phyloP scores from a whole-genome alignment of 2,888 invertebrate species.

The Schrankia costaestrigalis region DNA sequence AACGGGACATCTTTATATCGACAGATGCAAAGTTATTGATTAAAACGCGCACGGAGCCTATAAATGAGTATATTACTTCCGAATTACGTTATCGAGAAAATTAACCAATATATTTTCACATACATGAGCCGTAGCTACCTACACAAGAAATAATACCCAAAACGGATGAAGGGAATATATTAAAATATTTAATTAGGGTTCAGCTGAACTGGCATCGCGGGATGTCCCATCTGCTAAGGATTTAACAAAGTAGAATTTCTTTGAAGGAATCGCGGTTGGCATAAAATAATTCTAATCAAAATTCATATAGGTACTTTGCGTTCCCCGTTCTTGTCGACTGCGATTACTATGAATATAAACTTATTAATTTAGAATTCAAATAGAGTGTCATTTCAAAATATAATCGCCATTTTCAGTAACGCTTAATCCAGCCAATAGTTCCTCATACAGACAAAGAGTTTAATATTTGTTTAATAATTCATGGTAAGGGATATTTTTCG shows the following conservation, averaged over 20 bases:
- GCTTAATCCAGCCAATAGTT: conserved; percentile 22
- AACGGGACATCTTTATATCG: conserved; percentile 9
- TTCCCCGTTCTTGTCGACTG: conserved; percentile 42
- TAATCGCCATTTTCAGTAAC: conserved; percentile 36
- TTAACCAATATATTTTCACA: conserved; percentile 42
- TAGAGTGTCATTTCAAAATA: conserved; percentile 43
- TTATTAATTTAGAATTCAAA: conserved; percentile 46
- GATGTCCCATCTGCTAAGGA: conserved; percentile 51
- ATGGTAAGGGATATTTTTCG: conserved; percentile 55
- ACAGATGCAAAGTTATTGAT: conserved; percentile 12
- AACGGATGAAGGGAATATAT: conserved; percentile 63
- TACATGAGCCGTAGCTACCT: conserved; percentile 38
- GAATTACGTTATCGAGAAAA: conserved; percentile 35
- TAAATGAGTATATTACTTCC: conserved; percentile 23
- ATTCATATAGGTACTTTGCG: conserved; percentile 56
- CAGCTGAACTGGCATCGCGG: conserved; percentile 48
- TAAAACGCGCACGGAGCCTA: conserved; percentile 5
- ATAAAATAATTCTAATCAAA: conserved; percentile 63
- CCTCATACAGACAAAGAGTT: conserved; percentile 33
- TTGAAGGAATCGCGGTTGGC: conserved; percentile 49
- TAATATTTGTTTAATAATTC: conserved; percentile 52
- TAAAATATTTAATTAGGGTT: conserved; percentile 72
- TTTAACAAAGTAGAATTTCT: conserved; percentile 59
- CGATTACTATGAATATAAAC: conserved; percentile 37
- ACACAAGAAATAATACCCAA: conserved; percentile 43